Percentiles rank a stretch among this genome's conserved stretches.
phyloP scores from a whole-genome alignment of 2,888 invertebrate species.

The Masnerella sp. region DNA sequence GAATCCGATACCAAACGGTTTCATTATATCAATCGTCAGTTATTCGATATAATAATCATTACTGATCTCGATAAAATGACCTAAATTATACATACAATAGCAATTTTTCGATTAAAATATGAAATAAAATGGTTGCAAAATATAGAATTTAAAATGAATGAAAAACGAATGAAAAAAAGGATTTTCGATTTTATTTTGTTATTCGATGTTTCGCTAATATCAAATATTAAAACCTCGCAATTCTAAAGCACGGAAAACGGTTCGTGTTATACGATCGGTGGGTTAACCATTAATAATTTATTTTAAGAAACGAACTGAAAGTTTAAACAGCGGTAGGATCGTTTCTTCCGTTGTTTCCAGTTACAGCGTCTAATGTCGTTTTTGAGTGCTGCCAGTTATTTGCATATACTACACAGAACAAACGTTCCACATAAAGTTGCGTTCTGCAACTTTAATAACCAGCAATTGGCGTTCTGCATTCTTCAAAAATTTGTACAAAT shows the following conservation, averaged over 20 bases:
- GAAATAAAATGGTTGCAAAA: too few relatives aligned
- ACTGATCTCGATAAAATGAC: neutral
- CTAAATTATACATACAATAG: too few relatives aligned
- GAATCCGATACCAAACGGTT: slow-evolving; percentile 11
- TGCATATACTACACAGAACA: slow-evolving; percentile 9
- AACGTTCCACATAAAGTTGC: neutral
- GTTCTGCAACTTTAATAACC: slow-evolving; percentile 18
- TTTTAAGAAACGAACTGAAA: neutral
- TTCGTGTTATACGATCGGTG: neutral
- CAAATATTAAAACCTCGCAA: neutral
- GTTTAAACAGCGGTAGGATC: neutral
- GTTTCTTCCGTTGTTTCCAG: neutral
- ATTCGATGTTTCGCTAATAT: too few relatives aligned
- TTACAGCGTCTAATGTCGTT: neutral
- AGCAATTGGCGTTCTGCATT: too few relatives aligned
- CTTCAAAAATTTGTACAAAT: too few relatives aligned
- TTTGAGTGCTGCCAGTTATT: slow-evolving; percentile 10
- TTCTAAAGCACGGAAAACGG: neutral
- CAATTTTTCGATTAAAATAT: too few relatives aligned
- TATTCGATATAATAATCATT: neutral
- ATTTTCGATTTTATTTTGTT: too few relatives aligned
- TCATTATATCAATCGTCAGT: slow-evolving; percentile 16
- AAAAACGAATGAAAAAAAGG: too few relatives aligned
- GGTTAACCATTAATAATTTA: neutral
- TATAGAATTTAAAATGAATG: too few relatives aligned